phyloP scores from a whole-genome alignment of 2,888 invertebrate genomes.

The Tetheella fluctuosa region DNA sequence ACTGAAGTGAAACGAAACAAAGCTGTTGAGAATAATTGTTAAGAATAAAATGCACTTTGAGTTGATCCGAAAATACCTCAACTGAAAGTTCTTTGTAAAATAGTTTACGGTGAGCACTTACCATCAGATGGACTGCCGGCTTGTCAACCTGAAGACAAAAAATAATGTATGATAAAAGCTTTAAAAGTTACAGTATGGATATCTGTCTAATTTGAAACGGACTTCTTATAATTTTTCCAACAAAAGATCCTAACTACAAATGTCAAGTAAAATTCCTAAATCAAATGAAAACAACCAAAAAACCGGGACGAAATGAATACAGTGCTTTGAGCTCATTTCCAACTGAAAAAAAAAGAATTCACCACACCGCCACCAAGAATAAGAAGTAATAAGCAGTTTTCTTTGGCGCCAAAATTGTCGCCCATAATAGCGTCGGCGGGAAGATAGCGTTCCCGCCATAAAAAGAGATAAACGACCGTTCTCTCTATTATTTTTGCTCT shows the following conservation, averaged over 20 bases:
- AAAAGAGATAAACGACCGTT: conserved; percentile 84
- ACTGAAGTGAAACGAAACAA: conserved; percentile 37
- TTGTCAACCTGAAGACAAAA: too few species aligned
- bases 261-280: not conserved
- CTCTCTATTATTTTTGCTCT: conserved; percentile 84
- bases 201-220: not conserved
- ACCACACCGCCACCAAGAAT: conserved; percentile 75
- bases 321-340: conserved; percentile 26
- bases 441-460: conserved; percentile 81
- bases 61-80: not conserved
- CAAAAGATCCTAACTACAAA: conserved; percentile 12
- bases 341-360: conserved; percentile 49
- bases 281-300: conserved; percentile 14
- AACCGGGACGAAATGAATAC: conserved; percentile 16
- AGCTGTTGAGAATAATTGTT: conserved; percentile 35
- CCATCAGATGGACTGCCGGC: too few species aligned
- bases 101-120: too few species aligned
- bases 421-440: conserved; percentile 80
- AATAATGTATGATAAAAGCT: too few species aligned
- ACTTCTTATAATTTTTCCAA: conserved; percentile 15
- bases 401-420: conserved; percentile 84
- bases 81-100: too few species aligned
- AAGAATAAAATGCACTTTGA: conserved; percentile 1
- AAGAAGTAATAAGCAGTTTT: conserved; percentile 84
- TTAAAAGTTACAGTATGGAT: too few species aligned